Evolutionary conservation across 1,140 invertebrate genomes (phyloP).

Genomic region (Cydia amplana): DNA sequence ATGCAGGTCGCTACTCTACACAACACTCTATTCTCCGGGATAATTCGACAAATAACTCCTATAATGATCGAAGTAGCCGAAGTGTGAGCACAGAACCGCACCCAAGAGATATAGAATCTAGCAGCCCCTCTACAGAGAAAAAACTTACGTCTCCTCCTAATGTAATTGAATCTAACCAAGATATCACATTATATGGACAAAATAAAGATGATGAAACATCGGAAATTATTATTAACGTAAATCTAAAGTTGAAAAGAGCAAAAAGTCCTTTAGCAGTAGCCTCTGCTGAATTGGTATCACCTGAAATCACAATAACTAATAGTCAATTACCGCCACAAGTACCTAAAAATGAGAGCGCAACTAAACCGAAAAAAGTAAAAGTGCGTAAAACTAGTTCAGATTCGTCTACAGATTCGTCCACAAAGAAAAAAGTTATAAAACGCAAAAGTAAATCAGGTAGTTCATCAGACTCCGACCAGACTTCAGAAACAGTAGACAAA

Average conservation of each 20-base stretch:
- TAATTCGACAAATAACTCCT: slow-evolving; percentile 48
- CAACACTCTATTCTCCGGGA: slow-evolving; percentile 65
- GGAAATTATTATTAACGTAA: slow-evolving; percentile 71
- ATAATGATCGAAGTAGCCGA: slow-evolving; percentile 61
- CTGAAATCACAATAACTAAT: slow-evolving; percentile 68
- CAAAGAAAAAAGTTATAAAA: slow-evolving; percentile 71
- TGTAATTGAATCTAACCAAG: slow-evolving; percentile 44
- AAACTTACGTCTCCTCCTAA: slow-evolving; percentile 37
- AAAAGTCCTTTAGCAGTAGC: slow-evolving; percentile 49
- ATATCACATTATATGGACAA: slow-evolving; percentile 48
- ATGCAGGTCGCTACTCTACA: slow-evolving; percentile 73
- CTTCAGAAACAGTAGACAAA: slow-evolving; percentile 55
- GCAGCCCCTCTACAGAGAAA: slow-evolving; percentile 43
- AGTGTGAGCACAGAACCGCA: slow-evolving; percentile 65
- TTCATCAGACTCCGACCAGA: slow-evolving; percentile 79
- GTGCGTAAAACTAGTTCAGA: slow-evolving; percentile 66
- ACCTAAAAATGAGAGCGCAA: slow-evolving; percentile 78
- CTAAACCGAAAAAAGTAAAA: slow-evolving; percentile 74
- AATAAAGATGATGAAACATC: slow-evolving; percentile 59
- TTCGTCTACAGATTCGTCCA: slow-evolving; percentile 67
- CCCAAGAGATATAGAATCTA: slow-evolving; percentile 48
- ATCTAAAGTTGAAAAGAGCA: slow-evolving; percentile 66
- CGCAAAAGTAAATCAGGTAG: slow-evolving; percentile 79
- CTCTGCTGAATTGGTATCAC: slow-evolving; percentile 56
- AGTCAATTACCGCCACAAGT: slow-evolving; percentile 81